Conservation (phyloP, 2,797 vertebrate genomes). For the Pseudopleuronectes americanus region DNA sequence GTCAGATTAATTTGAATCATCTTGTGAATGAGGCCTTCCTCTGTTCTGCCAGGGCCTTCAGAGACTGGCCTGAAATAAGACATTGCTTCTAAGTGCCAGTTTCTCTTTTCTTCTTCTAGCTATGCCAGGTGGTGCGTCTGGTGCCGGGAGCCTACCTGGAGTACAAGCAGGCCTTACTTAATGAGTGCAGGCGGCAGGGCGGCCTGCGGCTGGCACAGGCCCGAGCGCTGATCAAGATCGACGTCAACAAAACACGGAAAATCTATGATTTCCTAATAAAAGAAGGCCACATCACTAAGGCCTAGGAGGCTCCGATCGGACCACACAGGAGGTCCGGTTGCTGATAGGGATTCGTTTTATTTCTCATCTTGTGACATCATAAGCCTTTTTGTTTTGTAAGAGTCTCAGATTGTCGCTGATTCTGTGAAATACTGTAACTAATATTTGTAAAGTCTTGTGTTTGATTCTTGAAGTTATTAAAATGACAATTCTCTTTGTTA, state of each 20-base stretch:
- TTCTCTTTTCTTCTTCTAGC: slow-evolving; percentile 75
- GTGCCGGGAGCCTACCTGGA: slow-evolving; percentile 98
- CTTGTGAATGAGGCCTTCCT: background rate
- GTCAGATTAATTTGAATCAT: background rate
- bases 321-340: background rate
- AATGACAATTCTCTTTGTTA: slow-evolving; percentile 41
- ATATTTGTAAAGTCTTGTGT: slow-evolving; percentile 34
- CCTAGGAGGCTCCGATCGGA: slow-evolving; percentile 70
- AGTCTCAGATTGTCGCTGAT: slow-evolving; percentile 42
- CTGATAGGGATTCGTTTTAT: slow-evolving; percentile 12
- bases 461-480: slow-evolving; percentile 38
- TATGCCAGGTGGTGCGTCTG: slow-evolving; percentile 97
- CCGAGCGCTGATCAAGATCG: slow-evolving; percentile 97
- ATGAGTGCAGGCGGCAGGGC: slow-evolving; percentile 95
- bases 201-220: slow-evolving; percentile 96
- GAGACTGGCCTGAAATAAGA: background rate
- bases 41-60: background rate
- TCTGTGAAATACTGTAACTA: slow-evolving; percentile 32
- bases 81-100: background rate
- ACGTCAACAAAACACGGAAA: slow-evolving; percentile 99
- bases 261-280: slow-evolving; percentile 99
- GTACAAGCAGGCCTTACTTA: slow-evolving; percentile 96
- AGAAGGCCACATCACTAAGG: slow-evolving; percentile 96
- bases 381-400: slow-evolving; percentile 26
- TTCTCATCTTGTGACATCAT: slow-evolving; percentile 17